A percentile compares a stretch with the other conserved stretches of the same genome.
Conservation (phyloP, 2,797 vertebrate species). For the Malacoctenus gilli region DNA sequence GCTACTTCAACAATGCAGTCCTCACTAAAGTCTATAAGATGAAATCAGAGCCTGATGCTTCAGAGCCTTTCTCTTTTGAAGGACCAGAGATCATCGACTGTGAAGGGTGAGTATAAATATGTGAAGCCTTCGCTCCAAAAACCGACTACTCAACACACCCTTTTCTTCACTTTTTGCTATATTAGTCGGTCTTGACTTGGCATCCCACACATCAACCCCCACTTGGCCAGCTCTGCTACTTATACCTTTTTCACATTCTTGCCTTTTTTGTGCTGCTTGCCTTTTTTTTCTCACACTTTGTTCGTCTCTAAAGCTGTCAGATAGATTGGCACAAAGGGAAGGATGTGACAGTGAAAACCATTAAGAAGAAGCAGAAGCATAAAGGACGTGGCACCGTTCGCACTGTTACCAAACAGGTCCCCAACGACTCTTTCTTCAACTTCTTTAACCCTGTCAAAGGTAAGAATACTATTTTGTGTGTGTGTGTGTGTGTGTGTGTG, state of each 20-base stretch:
- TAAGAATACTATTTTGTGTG: too few species aligned
- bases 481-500: too few species aligned
- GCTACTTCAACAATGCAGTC: constrained; percentile 92
- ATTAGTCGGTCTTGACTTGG: constrained; percentile 25
- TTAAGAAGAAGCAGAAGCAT: constrained; percentile 98
- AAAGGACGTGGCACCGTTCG: constrained; percentile 96
- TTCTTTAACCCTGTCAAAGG: constrained; percentile 96
- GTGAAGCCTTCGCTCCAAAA: too few species aligned
- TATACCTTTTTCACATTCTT: constrained; percentile 13
- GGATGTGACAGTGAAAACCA: constrained; percentile 93
- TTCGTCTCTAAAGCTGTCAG: constrained; percentile 82
- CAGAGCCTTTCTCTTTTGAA: constrained; percentile 97
- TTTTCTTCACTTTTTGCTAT: constrained; percentile 18
- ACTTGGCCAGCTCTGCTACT: constrained; percentile 25
- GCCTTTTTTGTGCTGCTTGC: constrained; percentile 1
- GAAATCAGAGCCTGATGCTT: constrained; percentile 93
- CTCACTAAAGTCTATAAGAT: constrained; percentile 98
- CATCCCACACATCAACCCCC: constrained; percentile 42
- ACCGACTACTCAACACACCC: neutral
- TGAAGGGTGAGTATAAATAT: constrained; percentile 97
- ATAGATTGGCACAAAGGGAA: constrained; percentile 98
- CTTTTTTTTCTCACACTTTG: constrained; percentile 29
- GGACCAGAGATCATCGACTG: constrained; percentile 97
- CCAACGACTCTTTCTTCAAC: constrained; percentile 97
- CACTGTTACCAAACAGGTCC: constrained; percentile 94